phyloP scores from a whole-genome alignment of 2,113 vertebrate genomes.

The Phalacrocorax pelagicus region DNA sequence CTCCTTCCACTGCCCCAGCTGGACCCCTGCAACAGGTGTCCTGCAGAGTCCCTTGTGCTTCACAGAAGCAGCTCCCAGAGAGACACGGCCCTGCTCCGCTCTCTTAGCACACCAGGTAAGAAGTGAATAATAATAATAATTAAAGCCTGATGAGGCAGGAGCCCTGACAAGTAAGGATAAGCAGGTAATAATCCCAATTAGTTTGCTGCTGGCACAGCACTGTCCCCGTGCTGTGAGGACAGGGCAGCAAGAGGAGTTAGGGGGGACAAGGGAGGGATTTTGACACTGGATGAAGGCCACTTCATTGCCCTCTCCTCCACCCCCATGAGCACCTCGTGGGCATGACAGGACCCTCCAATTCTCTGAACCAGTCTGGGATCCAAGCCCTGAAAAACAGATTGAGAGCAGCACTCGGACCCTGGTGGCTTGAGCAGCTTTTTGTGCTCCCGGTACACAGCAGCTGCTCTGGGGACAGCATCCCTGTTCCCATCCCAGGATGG shows the following conservation, averaged over 20 bases:
- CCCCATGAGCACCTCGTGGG: fast-evolving
- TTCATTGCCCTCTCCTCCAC: not conserved
- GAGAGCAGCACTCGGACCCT: not conserved
- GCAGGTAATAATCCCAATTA: constrained; percentile 37
- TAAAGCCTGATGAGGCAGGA: constrained; percentile 3
- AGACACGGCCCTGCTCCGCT: fast-evolving
- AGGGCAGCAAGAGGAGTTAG: fast-evolving
- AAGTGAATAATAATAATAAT: constrained; percentile 12
- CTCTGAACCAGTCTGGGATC: not conserved
- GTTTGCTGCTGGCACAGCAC: not conserved
- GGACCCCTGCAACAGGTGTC: not conserved
- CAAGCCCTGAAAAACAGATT: not conserved
- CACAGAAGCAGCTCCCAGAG: not conserved
- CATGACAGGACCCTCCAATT: not conserved
- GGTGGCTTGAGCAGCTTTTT: not conserved
- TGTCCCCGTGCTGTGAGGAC: not conserved
- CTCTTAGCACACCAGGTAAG: not conserved
- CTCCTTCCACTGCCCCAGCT: not conserved
- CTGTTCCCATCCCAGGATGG: not conserved
- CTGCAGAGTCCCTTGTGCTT: not conserved
- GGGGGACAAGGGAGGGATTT: not conserved
- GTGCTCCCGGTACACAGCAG: not conserved
- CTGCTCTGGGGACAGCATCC: not conserved
- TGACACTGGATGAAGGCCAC: not conserved
- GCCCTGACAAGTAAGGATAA: constrained; percentile 28